Evolutionary conservation across 2,888 invertebrate genomes (phyloP).

Genomic region (Drosophila maculinotata): DNA sequence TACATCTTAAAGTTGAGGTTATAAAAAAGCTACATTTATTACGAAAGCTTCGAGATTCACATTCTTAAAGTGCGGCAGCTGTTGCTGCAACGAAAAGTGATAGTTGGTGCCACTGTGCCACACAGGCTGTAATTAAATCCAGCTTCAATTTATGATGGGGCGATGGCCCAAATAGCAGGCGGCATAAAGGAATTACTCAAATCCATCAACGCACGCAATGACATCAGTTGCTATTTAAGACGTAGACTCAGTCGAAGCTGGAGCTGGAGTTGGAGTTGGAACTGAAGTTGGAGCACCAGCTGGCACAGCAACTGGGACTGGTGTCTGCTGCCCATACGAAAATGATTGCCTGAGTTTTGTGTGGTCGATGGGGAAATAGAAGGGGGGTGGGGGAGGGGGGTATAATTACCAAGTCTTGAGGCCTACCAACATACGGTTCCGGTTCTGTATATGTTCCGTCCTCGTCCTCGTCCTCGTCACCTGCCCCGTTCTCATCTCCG

Average conservation of each 20-base stretch:
- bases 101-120: constrained; percentile 33
- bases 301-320: constrained; percentile 3
- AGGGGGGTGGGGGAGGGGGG: constrained; percentile 1
- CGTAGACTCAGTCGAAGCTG: constrained; percentile 7
- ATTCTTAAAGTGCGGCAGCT: background rate
- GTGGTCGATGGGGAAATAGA: background rate
- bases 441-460: constrained; percentile 23
- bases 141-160: constrained; percentile 67
- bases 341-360: background rate
- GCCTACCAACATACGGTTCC: constrained; percentile 53
- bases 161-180: constrained; percentile 47
- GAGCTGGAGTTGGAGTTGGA: background rate
- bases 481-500: background rate
- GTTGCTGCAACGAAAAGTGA: background rate
- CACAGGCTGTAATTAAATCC: constrained; percentile 66
- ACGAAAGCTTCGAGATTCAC: no score
- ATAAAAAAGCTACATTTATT: no score
- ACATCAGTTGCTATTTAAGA: no score
- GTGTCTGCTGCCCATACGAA: background rate
- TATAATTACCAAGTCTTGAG: constrained; percentile 62
- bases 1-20: no score
- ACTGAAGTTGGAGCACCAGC: background rate
- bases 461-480: no score
- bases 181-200: constrained; percentile 66
- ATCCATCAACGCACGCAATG: constrained; percentile 69